phyloP scores from a whole-genome alignment of 2,888 invertebrate genomes.

The Carabus problematicus region DNA sequence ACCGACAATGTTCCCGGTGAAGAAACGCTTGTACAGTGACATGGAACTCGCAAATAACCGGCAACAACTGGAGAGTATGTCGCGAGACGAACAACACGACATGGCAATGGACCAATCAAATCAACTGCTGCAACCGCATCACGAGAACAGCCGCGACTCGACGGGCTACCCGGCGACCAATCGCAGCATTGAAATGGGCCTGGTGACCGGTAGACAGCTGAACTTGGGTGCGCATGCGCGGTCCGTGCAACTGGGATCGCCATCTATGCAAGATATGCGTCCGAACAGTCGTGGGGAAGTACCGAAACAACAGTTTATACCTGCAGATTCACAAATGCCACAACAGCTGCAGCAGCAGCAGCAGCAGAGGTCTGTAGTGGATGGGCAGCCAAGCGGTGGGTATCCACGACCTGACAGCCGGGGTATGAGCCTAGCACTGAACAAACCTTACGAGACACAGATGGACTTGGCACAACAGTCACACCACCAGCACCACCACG shows the following conservation, averaged over 20 bases:
- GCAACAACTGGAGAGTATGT: constrained; percentile 33
- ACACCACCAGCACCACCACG: neutral
- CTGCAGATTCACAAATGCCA: constrained; percentile 36
- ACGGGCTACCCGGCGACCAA: constrained; percentile 41
- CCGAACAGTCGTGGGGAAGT: constrained; percentile 61
- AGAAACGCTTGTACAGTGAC: constrained; percentile 69
- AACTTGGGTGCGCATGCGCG: constrained; percentile 28
- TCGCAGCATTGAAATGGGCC: constrained; percentile 45
- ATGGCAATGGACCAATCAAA: neutral
- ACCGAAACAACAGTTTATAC: constrained; percentile 60
- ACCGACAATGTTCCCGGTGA: constrained; percentile 66
- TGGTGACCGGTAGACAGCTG: constrained; percentile 44
- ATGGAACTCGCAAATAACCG: constrained; percentile 47
- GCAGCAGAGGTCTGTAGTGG: constrained; percentile 15
- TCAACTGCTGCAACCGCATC: constrained; percentile 4
- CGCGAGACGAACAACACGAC: constrained; percentile 46
- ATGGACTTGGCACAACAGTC: constrained; percentile 19
- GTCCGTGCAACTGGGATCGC: constrained; percentile 6
- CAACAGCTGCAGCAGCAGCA: constrained; percentile 44
- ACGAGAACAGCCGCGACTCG: constrained; percentile 43
- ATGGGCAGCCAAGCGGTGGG: constrained; percentile 3
- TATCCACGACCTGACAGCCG: constrained; percentile 26
- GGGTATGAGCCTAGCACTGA: constrained; percentile 19
- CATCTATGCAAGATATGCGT: constrained; percentile 38
- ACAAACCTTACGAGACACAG: constrained; percentile 25